Base-by-base conservation (phyloP, 1,140 invertebrate genomes). In the Calycopis cecrops region DNA sequence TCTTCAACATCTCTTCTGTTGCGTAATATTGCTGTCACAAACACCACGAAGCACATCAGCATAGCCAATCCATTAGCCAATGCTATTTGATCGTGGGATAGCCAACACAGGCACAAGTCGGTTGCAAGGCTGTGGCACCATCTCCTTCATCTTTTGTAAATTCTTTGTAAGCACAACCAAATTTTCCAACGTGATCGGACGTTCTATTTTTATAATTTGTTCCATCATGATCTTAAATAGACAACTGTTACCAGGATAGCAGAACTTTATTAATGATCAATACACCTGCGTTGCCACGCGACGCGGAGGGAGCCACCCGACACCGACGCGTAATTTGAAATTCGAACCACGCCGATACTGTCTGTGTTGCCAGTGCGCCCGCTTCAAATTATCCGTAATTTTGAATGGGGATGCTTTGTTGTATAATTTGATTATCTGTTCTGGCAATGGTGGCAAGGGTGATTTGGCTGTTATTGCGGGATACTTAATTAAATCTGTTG, bases 291-390 rank as follows among this genome's bases (percentile, higher is more conserved):
- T 85, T 76, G 79, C 80, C 70, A 79, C 67, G 73, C 77, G 71
- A 85, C 77, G 71, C 61, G 70, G 74, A 81, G 79, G 79, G 80
- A 73, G 79, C 79, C 69, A 86, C 60, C 76, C 73, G 80, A 86
- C 76, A 81, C 83, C 76, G 65, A 66, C 74, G 74, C 80, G 77
- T 81, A 86, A 84, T 85, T 85, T 84, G 80, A 82, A 82, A 84
- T 83, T 78, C 73, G 80, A 86, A 72, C 76, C 76, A 56, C 69
- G 59, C 68, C 77, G 77, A 85, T 85, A 85, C 82, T 83, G 80
- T 73, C 79, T 78, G 76, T 76, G 74, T 80, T 76, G 73, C 71
- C 69, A 76, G 73, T 71, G 75, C 65, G 48, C 62, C 62, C 59
- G 60, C 57, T 59, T 59, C 70, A 67, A 73, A 72, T 82, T 79